Base-by-base conservation (phyloP, 2,888 invertebrate genomes). In the Craniophora ligustri region DNA sequence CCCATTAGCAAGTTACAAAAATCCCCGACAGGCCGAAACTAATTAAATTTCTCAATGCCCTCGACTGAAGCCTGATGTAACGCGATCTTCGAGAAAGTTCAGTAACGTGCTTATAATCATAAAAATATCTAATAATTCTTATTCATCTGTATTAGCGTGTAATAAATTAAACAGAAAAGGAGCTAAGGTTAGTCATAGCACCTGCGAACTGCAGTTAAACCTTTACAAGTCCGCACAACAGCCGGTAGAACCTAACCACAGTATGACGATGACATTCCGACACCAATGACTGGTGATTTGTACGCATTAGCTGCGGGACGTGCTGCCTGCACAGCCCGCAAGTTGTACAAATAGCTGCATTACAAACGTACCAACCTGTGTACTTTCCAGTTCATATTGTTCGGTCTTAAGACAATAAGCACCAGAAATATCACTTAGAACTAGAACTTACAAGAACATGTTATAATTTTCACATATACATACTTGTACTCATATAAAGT, bases 331-430 rank as follows among this genome's bases (percentile, higher is more conserved):
- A 38, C 42, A 48, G 39, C 23, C 48, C 38, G 39, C 42, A 15
- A 31, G 53, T 51, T 62, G 49, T 66, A 68, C 62, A 50, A 72
- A 66, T 72, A 39, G 46, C 56, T 44, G 57, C 48, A 60, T 72
- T 65, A 66, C 50, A 13, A 34, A 14, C 16, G 40, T 47, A 40
- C 44, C n/a, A n/a, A n/a, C n/a, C 57, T 44, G 56, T 16, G 32
- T 57, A 34, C 47, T 21, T 21, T n/a, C 39, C 18, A 44, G 13
- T 48, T 56, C 34, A 0, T 30, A 55, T 35, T 54, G 36, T 54
- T 18, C 14, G 45, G 56, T 63, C 26, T 13, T 13, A 41, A 13
- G 30, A 13, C 14, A 11, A 23, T 23, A 26, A 34, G 16, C 5
- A 4, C 13, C 45, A 34, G 16, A 11, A 19, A 11, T 3, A 8